Conservation (phyloP, 35 echinoderm and acorn worm species). For the Diadema setosum region DNA sequence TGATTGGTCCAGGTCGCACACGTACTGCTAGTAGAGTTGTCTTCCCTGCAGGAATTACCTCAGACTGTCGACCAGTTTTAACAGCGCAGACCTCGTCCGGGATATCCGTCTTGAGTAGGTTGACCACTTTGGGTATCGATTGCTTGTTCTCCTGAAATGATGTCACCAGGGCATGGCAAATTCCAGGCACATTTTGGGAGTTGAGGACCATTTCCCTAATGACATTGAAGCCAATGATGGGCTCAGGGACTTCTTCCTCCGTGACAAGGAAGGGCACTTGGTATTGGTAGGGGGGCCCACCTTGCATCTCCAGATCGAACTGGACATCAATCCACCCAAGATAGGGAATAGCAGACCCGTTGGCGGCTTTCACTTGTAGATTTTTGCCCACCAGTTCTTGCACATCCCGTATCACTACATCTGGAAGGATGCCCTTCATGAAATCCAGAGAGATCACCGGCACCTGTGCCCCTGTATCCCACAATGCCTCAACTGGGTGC, state of each 20-base stretch:
- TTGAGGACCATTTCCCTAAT: slow-evolving; percentile 4
- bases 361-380: slow-evolving; percentile 41
- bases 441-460: slow-evolving; percentile 16
- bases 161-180: background rate
- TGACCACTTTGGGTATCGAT: background rate
- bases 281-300: too few species aligned
- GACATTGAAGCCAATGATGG: slow-evolving; percentile 29
- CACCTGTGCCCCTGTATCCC: slow-evolving; percentile 64
- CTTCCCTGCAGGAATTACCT: background rate
- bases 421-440: background rate
- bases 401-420: background rate
- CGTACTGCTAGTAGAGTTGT: background rate
- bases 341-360: slow-evolving; percentile 42
- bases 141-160: background rate
- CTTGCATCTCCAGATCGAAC: background rate
- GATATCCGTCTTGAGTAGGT: background rate
- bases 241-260: background rate
- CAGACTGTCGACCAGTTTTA: background rate
- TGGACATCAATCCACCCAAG: background rate
- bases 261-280: background rate
- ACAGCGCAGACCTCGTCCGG: background rate
- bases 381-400: slow-evolving; percentile 27
- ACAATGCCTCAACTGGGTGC: slow-evolving; percentile 9
- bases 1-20: slow-evolving; percentile 3
- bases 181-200: background rate